A percentile compares a stretch with the other conserved stretches of the same genome.
Conservation (phyloP, 2,797 vertebrate species). For the Fratercula arctica region DNA sequence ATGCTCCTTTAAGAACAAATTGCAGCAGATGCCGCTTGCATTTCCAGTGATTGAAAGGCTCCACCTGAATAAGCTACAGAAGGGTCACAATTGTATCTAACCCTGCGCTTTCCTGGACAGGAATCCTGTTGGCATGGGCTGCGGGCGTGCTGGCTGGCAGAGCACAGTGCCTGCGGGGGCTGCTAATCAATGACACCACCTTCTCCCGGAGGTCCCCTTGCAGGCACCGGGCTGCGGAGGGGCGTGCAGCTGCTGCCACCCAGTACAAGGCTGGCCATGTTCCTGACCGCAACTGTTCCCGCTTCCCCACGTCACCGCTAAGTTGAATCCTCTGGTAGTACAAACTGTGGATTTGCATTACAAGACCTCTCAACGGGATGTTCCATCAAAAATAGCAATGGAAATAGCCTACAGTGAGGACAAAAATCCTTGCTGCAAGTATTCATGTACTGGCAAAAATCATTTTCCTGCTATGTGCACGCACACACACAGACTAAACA, state of each 20-base stretch:
- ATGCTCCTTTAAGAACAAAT: conserved; percentile 55
- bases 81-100: conserved; percentile 32
- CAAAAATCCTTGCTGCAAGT: background rate
- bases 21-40: conserved; percentile 41
- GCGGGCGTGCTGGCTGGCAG: fast-evolving
- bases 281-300: background rate
- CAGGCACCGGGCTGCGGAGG: background rate
- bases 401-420: background rate
- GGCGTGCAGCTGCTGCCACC: conserved; percentile 2
- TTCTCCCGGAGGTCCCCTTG: background rate
- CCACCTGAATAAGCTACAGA: conserved; percentile 51
- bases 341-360: background rate
- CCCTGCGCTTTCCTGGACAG: background rate
- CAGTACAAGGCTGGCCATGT: background rate
- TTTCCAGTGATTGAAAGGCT: conserved; percentile 34
- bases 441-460: background rate
- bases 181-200: conserved; percentile 10
- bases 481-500: background rate
- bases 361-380: background rate
- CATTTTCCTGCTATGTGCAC: background rate
- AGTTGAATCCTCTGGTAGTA: background rate
- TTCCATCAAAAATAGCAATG: background rate
- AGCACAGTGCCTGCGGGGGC: background rate
- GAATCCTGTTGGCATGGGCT: conserved; percentile 16
- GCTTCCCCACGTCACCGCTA: fast-evolving